phyloP scores from a whole-genome alignment of 1,140 invertebrate genomes.

The Aricia agestis region DNA sequence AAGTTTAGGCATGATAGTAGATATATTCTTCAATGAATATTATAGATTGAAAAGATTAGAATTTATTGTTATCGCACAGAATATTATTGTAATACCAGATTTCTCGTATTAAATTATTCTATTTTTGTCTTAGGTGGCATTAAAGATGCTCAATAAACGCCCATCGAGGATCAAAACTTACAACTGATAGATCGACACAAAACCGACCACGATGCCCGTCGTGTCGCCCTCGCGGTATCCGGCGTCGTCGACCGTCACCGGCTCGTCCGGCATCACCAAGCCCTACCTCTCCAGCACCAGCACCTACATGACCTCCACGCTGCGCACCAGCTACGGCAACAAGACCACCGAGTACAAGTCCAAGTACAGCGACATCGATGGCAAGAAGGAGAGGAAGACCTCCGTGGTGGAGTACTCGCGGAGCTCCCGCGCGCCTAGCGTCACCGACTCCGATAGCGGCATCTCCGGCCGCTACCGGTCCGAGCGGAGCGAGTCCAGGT shows the following conservation, averaged over 20 bases:
- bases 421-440: conserved; percentile 60
- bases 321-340: conserved; percentile 68
- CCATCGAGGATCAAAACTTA: conserved; percentile 50
- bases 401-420: conserved; percentile 64
- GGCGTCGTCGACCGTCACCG: conserved; percentile 57
- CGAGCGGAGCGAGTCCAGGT: conserved; percentile 59
- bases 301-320: conserved; percentile 63
- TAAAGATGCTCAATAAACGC: conserved; percentile 57
- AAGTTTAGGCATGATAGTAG: not conserved
- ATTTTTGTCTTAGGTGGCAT: conserved; percentile 33
- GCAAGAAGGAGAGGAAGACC: conserved; percentile 62
- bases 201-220: conserved; percentile 74
- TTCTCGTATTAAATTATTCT: not conserved
- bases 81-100: not conserved
- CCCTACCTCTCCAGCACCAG: conserved; percentile 69
- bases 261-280: conserved; percentile 70
- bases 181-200: conserved; percentile 21
- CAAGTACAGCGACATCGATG: conserved; percentile 57
- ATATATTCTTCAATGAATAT: not conserved
- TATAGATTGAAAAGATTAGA: not conserved
- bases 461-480: conserved; percentile 58
- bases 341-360: conserved; percentile 69
- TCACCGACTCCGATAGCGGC: conserved; percentile 67
- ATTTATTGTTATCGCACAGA: not conserved
- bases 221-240: conserved; percentile 75